These are phyloP conservation scores for Pseudochirops cupreus DNA, from an alignment of 2,797 vertebrate genomes.

Conservation along the genomic window DNA sequence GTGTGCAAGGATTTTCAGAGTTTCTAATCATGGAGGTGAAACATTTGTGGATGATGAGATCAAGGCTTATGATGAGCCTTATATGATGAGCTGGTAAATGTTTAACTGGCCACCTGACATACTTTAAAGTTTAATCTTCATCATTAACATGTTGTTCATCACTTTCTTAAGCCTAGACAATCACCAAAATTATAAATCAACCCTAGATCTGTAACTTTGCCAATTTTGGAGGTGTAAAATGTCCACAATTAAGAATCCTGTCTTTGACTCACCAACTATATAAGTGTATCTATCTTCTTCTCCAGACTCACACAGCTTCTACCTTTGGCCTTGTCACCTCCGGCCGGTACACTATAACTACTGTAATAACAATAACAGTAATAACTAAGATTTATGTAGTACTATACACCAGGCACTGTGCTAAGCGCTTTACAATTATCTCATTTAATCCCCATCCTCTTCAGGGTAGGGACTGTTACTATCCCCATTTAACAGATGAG, in stretches of 20 bases:
- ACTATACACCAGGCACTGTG: background rate
- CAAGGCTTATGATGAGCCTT: background rate
- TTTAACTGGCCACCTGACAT: background rate
- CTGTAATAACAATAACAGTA: background rate
- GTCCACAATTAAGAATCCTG: background rate
- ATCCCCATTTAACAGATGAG: background rate
- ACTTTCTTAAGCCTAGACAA: background rate
- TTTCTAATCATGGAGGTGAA: background rate
- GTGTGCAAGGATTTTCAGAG: background rate
- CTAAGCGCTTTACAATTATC: background rate
- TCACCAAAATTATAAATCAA: background rate
- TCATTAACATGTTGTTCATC: background rate
- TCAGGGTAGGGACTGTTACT: background rate
- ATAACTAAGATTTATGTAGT: background rate
- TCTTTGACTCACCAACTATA: background rate
- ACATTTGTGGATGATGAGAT: background rate
- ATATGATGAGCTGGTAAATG: background rate
- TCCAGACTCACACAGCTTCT: background rate
- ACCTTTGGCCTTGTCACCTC: background rate
- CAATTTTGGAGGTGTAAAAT: background rate
- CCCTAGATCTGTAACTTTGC: background rate
- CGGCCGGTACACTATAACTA: background rate
- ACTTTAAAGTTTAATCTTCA: background rate
- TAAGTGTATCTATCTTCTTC: background rate
- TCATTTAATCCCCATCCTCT: background rate